Evolutionary conservation across 2,888 invertebrate genomes (phyloP), one percentile per base, ranked within the genome.

Genomic region (Drosophila mercatorum): DNA sequence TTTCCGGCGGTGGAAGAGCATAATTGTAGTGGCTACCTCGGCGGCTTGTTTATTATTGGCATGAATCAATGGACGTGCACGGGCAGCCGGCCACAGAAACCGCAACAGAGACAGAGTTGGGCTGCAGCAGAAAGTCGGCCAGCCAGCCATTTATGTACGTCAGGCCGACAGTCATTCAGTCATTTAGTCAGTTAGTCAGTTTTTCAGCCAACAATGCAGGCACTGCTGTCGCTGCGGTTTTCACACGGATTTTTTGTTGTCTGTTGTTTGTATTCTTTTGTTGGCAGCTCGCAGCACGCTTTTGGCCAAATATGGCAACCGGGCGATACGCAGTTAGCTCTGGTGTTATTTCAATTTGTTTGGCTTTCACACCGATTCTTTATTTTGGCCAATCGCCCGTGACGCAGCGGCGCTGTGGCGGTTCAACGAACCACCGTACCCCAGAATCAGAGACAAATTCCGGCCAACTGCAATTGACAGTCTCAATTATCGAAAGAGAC

Each of bases 291-390:
- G 40, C 71, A 80, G 40, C 71, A 80, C 70, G 53, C 49, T 65
- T 73, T 52, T 64, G 76, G 59, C 55, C 58, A 72, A 68, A 66
- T 62, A 75, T 44, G 62, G 22, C 40, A 47, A 49, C 38, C 41
- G 38, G 56, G 36, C 58, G 57, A 46, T 22, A 36, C n/a, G 41
- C 72, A 70, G 72, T 68, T 88, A 71, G 80, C 34, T 51, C 66
- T 78, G 81, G 72, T 81, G 84, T 84, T 81, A 81, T 84, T 79
- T 86, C 81, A 86, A 79, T 87, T 72, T 81, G 77, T 89, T 89
- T 81, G 70, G 55, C 64, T 78, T 68, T 60, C 57, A 40, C 64
- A 56, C 34, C 57, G 65, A 59, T 78, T 73, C 73, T 79, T 78
- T 81, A 60, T 71, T 57, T 85, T 77, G 77, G 67, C 68, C 56